Percentiles rank a stretch among this genome's conserved stretches.
Conservation (phyloP, 2,113 vertebrate genomes). For the Vimba vimba region DNA sequence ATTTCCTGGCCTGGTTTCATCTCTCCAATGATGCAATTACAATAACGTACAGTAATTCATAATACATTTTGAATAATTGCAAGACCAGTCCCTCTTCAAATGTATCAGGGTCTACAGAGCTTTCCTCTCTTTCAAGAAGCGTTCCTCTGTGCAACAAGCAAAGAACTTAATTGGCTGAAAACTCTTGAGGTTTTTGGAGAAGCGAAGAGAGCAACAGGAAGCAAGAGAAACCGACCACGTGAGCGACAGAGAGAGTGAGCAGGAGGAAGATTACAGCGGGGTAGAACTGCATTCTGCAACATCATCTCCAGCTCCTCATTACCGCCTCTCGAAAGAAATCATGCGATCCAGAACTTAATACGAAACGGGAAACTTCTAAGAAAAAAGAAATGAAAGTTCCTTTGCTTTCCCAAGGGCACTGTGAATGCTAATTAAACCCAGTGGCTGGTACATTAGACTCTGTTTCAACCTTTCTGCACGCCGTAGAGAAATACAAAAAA, state of each 20-base stretch:
- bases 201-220: conserved; percentile 31
- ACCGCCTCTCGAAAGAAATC: conserved; percentile 38
- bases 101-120: neutral
- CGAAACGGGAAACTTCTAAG: conserved; percentile 32
- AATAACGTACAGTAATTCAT: conserved; percentile 18
- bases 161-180: conserved; percentile 35
- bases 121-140: conserved; percentile 17
- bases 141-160: conserved; percentile 31
- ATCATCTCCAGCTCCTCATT: conserved; percentile 22
- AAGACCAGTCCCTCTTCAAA: conserved; percentile 19
- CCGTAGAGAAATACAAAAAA: conserved; percentile 16
- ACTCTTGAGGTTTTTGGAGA: conserved; percentile 19
- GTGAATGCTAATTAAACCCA: conserved; percentile 42
- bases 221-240: conserved; percentile 15
- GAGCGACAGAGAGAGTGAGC: neutral
- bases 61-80: conserved; percentile 32
- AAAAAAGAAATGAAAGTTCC: conserved; percentile 23
- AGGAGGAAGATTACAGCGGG: neutral
- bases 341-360: conserved; percentile 25
- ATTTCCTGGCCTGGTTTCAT: neutral
- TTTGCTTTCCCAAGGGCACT: conserved; percentile 26
- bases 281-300: conserved; percentile 14
- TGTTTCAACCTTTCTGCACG: conserved; percentile 34
- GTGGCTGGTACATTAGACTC: conserved; percentile 39
- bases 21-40: conserved; percentile 3